Conservation (phyloP, 2,113 vertebrate species). For the Trichomycterus rosablanca region DNA sequence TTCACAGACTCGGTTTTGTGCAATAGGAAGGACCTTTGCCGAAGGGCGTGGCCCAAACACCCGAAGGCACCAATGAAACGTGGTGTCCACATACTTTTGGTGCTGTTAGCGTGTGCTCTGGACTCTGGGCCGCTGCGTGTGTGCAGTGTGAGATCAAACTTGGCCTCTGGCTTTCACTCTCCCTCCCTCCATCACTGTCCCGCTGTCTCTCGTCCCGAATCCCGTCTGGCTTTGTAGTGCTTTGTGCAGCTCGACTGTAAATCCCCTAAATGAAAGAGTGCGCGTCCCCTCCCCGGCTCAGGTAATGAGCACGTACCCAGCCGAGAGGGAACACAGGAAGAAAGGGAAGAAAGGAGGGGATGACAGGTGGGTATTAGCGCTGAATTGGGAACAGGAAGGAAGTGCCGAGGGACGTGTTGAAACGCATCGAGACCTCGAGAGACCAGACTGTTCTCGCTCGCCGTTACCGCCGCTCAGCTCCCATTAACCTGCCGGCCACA, state of each 20-base stretch:
- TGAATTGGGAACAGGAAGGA: conserved; percentile 70
- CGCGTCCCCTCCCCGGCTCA: conserved; percentile 52
- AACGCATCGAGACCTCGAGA: conserved; percentile 46
- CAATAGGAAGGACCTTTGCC: no score
- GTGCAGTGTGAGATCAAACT: no score
- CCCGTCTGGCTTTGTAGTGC: conserved; percentile 69
- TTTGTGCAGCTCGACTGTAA: conserved; percentile 68
- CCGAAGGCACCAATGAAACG: no score
- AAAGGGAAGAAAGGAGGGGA: conserved; percentile 40
- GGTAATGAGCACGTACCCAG: conserved; percentile 71
- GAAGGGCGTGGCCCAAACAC: no score
- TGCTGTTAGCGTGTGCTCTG: no score
- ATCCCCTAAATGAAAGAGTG: conserved; percentile 72
- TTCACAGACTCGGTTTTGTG: no score
- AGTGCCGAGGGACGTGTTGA: conserved; percentile 68
- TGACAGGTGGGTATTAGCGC: conserved; percentile 75
- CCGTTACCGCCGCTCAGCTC: no score
- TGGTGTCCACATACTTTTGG: no score
- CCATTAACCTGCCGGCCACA: no score
- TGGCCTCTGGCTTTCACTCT: no score
- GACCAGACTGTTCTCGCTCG: not conserved
- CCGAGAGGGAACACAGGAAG: conserved; percentile 48
- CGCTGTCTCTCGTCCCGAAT: conserved; percentile 7
- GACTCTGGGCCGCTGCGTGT: no score
- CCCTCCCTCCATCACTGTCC: conserved; percentile 50